Conservation (phyloP, 2,113 vertebrate genomes). For the Nothobranchius kuhntae region DNA sequence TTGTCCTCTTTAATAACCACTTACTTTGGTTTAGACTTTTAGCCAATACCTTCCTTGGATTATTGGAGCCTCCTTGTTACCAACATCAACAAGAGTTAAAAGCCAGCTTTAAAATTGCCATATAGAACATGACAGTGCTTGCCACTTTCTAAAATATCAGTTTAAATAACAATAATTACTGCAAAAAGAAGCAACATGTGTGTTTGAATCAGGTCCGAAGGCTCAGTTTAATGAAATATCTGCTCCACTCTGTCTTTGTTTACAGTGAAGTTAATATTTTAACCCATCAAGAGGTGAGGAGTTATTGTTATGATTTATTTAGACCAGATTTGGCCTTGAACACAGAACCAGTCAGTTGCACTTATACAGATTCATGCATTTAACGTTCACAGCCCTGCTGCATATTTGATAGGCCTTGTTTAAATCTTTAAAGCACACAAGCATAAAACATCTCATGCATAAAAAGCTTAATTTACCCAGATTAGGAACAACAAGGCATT, state of each 20-base stretch:
- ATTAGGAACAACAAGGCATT: not conserved
- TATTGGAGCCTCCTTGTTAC: no score
- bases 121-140: no score
- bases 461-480: constrained; percentile 1
- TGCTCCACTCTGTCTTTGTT: not conserved
- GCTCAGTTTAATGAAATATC: not conserved
- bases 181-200: no score
- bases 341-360: not conserved
- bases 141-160: no score
- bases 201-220: no score
- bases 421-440: constrained; percentile 13
- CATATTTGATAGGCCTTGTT: constrained; percentile 7
- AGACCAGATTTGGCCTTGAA: not conserved
- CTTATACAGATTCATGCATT: not conserved
- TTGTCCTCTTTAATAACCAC: no score
- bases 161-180: no score
- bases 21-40: no score
- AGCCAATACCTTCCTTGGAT: no score
- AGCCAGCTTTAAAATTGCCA: no score
- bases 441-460: constrained; percentile 5
- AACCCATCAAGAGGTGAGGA: not conserved
- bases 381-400: not conserved
- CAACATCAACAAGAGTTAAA: no score
- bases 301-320: not conserved
- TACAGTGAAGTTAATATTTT: not conserved